phyloP scores from a whole-genome alignment of 2,797 vertebrate species.

The Gallinago nigripennis region DNA sequence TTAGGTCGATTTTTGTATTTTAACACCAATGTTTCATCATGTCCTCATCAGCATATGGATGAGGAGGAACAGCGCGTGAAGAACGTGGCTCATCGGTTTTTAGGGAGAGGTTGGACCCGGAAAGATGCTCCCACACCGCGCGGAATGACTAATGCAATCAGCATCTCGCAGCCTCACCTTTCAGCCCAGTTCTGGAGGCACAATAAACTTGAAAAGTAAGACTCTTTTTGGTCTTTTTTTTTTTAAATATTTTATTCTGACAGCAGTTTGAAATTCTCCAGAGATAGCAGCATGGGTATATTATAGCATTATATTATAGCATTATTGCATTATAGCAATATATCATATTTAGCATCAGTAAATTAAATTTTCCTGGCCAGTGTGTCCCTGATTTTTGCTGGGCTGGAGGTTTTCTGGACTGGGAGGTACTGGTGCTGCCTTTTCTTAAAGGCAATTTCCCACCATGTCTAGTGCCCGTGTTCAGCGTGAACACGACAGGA shows the following conservation, averaged over 20 bases:
- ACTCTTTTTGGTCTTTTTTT: background rate
- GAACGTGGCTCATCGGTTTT: background rate
- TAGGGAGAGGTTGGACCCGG: background rate
- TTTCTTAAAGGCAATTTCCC: no score
- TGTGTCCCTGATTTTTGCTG: fast-evolving
- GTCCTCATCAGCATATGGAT: background rate
- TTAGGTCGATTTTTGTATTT: background rate
- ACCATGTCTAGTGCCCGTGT: fast-evolving
- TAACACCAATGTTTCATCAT: background rate
- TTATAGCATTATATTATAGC: background rate
- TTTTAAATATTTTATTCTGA: background rate
- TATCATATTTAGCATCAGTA: background rate
- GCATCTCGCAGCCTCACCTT: background rate
- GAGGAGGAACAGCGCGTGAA: background rate
- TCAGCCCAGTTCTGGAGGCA: background rate
- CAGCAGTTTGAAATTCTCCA: background rate
- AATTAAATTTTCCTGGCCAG: background rate
- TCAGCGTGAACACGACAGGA: background rate
- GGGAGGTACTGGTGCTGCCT: no score
- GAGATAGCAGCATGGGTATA: background rate
- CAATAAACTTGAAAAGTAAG: background rate
- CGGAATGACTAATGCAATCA: background rate
- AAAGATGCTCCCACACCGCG: background rate
- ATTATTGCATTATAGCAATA: no score
- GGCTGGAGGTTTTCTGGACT: background rate